Conservation (phyloP, 2,888 invertebrate species). For the Seira ritae region DNA sequence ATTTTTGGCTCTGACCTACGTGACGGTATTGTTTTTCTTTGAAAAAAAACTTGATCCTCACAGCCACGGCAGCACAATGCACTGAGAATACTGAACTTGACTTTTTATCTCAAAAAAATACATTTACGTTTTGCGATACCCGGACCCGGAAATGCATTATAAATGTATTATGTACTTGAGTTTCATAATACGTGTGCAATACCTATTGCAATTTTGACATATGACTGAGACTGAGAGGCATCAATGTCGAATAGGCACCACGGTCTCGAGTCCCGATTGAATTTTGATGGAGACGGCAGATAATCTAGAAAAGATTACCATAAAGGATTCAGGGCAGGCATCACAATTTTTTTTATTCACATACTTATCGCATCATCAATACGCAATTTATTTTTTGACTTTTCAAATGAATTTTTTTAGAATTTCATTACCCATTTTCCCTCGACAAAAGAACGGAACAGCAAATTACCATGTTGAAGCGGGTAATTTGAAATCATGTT, state of each 20-base stretch:
- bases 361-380: too few relatives aligned
- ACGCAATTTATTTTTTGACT: too few relatives aligned
- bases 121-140: background rate
- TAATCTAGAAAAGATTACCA: too few relatives aligned
- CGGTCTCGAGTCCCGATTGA: too few relatives aligned
- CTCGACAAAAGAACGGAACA: background rate
- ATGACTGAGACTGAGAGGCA: background rate
- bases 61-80: background rate
- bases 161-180: background rate
- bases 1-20: background rate
- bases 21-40: slow-evolving; percentile 21
- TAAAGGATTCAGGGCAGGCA: too few relatives aligned
- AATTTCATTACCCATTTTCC: background rate
- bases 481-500: slow-evolving; percentile 7
- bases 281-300: too few relatives aligned
- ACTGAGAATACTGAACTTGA: background rate
- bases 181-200: background rate
- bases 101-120: background rate
- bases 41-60: slow-evolving; percentile 1
- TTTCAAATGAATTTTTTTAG: slow-evolving; percentile 2
- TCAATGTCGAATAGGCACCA: slow-evolving; percentile 1
- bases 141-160: slow-evolving; percentile 13
- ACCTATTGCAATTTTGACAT: background rate
- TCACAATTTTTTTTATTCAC: too few relatives aligned
- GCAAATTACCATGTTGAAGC: background rate